phyloP scores from a whole-genome alignment of 2,888 invertebrate genomes.

The Xiphydria camelus region DNA sequence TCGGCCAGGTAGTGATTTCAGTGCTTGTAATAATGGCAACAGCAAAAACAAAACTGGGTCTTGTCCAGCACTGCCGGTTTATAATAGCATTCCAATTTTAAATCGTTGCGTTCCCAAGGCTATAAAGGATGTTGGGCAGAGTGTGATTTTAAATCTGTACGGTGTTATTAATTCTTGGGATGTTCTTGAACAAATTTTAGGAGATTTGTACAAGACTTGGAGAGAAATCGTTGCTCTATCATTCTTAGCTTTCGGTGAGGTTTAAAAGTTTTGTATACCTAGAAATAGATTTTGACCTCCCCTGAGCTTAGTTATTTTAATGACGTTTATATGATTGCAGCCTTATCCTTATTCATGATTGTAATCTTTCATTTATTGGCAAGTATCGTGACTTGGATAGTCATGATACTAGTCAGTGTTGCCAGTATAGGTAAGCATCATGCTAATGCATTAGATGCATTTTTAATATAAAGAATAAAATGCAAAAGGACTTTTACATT shows the following conservation, averaged over 20 bases:
- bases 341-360: slow-evolving; percentile 81
- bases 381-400: slow-evolving; percentile 82
- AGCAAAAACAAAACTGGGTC: slow-evolving; percentile 47
- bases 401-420: slow-evolving; percentile 78
- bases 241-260: slow-evolving; percentile 78
- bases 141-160: slow-evolving; percentile 74
- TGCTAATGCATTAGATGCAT: neutral
- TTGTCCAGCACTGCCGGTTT: slow-evolving; percentile 74
- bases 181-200: slow-evolving; percentile 82
- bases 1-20: slow-evolving; percentile 52
- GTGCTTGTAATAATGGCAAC: slow-evolving; percentile 48
- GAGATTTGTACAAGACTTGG: slow-evolving; percentile 88
- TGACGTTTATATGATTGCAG: slow-evolving; percentile 57
- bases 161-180: slow-evolving; percentile 86
- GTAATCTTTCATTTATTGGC: slow-evolving; percentile 83
- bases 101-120: slow-evolving; percentile 86
- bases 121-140: slow-evolving; percentile 67
- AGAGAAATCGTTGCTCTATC: slow-evolving; percentile 80
- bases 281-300: slow-evolving; percentile 3
- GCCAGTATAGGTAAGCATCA: slow-evolving; percentile 68
- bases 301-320: slow-evolving; percentile 6
- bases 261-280: no score
- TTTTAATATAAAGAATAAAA: slow-evolving; percentile 5
- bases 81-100: slow-evolving; percentile 76
- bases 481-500: no score